Conservation (phyloP, 1,140 invertebrate genomes). For the Manduca sexta region DNA sequence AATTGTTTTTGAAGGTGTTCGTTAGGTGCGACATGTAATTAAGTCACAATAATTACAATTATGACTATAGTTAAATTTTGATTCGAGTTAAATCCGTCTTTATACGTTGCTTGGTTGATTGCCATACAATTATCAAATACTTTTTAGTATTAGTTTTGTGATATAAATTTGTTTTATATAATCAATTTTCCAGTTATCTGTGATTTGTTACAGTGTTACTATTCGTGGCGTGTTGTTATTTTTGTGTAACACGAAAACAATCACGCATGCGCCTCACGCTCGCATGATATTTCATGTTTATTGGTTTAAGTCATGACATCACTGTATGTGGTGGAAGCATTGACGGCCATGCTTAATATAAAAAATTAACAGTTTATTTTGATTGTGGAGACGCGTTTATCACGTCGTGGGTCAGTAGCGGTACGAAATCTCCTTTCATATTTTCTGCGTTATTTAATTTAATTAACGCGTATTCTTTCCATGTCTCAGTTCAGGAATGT, state of each 20-base stretch:
- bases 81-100: too few relatives aligned
- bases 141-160: slow-evolving; percentile 7
- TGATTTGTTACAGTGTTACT: slow-evolving; percentile 23
- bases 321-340: slow-evolving; percentile 45
- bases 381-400: slow-evolving; percentile 36
- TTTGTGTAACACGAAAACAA: slow-evolving; percentile 37
- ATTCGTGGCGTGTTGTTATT: slow-evolving; percentile 28
- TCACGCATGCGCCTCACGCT: slow-evolving; percentile 50
- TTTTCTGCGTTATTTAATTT: slow-evolving; percentile 20
- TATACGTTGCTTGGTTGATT: too few relatives aligned
- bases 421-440: slow-evolving; percentile 2
- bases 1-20: too few relatives aligned
- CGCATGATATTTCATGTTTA: slow-evolving; percentile 58
- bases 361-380: slow-evolving; percentile 47
- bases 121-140: not conserved
- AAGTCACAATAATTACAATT: too few relatives aligned
- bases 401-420: slow-evolving; percentile 30
- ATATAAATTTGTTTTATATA: slow-evolving; percentile 4
- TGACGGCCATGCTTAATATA: slow-evolving; percentile 40
- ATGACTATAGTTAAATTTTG: too few relatives aligned
- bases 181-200: slow-evolving; percentile 23
- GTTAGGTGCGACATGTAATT: too few relatives aligned
- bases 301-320: slow-evolving; percentile 60
- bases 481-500: not conserved
- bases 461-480: slow-evolving; percentile 7